Conservation (phyloP, 1,140 invertebrate species). For the Vanessa atalanta region DNA sequence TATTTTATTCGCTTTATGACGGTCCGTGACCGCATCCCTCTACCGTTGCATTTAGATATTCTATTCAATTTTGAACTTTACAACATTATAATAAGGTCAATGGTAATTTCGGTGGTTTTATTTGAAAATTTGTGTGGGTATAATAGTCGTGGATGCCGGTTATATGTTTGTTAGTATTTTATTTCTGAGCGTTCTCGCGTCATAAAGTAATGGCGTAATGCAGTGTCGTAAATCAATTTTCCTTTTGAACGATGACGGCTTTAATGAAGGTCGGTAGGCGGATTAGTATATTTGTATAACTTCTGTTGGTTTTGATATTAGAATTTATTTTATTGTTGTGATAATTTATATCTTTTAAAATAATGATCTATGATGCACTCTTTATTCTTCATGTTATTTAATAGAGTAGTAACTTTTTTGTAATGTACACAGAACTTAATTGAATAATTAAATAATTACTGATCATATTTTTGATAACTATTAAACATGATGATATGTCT, state of each 20-base stretch:
- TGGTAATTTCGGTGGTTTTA: constrained; percentile 13
- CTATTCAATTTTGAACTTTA: constrained; percentile 48
- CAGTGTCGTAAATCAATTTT: constrained; percentile 76
- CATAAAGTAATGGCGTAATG: constrained; percentile 80
- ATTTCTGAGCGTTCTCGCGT: constrained; percentile 77
- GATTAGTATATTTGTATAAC: constrained; percentile 58
- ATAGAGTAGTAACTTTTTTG: neutral
- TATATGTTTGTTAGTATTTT: constrained; percentile 80
- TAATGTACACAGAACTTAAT: neutral
- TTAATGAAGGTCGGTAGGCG: constrained; percentile 70
- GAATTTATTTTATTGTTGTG: constrained; percentile 49
- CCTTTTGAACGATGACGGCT: constrained; percentile 73
- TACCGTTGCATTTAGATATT: constrained; percentile 16
- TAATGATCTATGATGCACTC: neutral
- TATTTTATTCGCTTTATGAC: constrained; percentile 81
- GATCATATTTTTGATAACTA: too few species aligned
- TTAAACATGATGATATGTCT: too few species aligned
- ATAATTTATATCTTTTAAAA: constrained; percentile 35
- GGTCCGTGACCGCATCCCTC: constrained; percentile 51
- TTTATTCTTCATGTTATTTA: neutral
- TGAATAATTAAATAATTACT: neutral
- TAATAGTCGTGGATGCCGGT: constrained; percentile 78
- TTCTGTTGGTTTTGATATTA: constrained; percentile 39
- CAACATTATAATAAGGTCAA: constrained; percentile 1
- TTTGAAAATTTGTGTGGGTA: constrained; percentile 44